These are phyloP conservation scores for Diaprepes abbreviatus DNA, from an alignment of 2,888 invertebrate species.

Conservation along the genomic window DNA sequence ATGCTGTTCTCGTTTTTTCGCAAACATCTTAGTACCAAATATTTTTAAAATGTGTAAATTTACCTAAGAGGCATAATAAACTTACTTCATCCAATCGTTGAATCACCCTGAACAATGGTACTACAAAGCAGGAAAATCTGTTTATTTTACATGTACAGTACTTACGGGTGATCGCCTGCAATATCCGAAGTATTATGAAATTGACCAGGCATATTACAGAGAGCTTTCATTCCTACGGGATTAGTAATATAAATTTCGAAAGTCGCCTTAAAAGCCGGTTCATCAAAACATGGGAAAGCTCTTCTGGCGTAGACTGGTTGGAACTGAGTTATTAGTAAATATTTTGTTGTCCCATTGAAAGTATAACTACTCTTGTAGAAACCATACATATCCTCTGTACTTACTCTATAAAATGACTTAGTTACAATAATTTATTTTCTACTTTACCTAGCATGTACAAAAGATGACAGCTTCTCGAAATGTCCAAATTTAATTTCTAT, in stretches of 20 bases:
- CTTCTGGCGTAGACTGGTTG: constrained; percentile 52
- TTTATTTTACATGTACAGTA: neutral
- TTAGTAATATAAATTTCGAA: constrained; percentile 49
- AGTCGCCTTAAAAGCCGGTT: constrained; percentile 52
- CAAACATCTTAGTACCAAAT: no score
- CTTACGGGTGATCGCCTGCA: constrained; percentile 37
- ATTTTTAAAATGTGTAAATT: no score
- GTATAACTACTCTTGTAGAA: constrained; percentile 54
- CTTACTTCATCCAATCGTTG: no score
- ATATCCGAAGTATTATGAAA: constrained; percentile 17
- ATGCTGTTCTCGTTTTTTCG: no score
- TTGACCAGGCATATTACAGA: constrained; percentile 48
- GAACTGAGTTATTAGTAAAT: constrained; percentile 54
- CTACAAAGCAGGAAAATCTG: no score
- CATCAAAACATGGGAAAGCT: no score
- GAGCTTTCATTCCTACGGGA: constrained; percentile 43
- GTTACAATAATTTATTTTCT: no score
- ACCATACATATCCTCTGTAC: constrained; percentile 52
- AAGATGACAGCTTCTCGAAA: no score
- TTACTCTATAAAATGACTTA: constrained; percentile 34
- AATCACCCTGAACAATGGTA: no score
- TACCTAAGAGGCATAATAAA: no score
- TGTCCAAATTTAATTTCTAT: no score
- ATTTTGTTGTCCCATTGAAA: constrained; percentile 40
- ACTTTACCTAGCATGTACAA: no score